Conservation (phyloP, 2,888 invertebrate genomes). For the Peribatodes rhomboidaria region DNA sequence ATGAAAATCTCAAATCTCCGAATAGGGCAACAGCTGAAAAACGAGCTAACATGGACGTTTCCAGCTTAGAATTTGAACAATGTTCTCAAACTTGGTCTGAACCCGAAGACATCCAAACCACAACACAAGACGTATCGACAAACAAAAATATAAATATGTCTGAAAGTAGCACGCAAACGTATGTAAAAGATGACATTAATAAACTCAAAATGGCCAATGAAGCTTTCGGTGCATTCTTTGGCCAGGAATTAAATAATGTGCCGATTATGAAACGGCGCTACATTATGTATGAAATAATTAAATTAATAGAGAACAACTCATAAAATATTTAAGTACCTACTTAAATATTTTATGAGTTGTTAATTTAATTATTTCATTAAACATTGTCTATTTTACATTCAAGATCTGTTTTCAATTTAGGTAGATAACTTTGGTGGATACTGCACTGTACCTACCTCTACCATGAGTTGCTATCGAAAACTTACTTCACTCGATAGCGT, state of each 20-base stretch:
- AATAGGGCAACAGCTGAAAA: no score
- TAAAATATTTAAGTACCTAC: slow-evolving; percentile 6
- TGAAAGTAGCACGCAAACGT: slow-evolving; percentile 6
- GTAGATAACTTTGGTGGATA: no score
- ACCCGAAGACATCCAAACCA: slow-evolving; percentile 5
- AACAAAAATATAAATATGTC: slow-evolving; percentile 8
- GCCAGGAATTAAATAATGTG: slow-evolving; percentile 2
- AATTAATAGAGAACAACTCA: slow-evolving; percentile 7
- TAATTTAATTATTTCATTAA: no score
- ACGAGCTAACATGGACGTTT: slow-evolving; percentile 2
- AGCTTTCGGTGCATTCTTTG: slow-evolving; percentile 1
- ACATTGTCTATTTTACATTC: no score
- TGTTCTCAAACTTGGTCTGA: slow-evolving; percentile 7
- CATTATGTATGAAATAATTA: slow-evolving; percentile 7
- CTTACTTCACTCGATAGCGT: no score
- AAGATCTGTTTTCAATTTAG: no score
- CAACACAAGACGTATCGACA: slow-evolving; percentile 8
- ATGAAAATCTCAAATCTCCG: no score
- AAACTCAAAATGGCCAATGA: slow-evolving; percentile 7
- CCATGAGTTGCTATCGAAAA: no score
- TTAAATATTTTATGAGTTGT: slow-evolving; percentile 8
- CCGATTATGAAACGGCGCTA: slow-evolving; percentile 6
- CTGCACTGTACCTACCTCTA: no score
- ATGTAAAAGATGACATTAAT: slow-evolving; percentile 7
- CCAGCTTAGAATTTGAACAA: slow-evolving; percentile 7